Conservation (phyloP, 2,888 invertebrate genomes). For the Harpalus rubripes region DNA sequence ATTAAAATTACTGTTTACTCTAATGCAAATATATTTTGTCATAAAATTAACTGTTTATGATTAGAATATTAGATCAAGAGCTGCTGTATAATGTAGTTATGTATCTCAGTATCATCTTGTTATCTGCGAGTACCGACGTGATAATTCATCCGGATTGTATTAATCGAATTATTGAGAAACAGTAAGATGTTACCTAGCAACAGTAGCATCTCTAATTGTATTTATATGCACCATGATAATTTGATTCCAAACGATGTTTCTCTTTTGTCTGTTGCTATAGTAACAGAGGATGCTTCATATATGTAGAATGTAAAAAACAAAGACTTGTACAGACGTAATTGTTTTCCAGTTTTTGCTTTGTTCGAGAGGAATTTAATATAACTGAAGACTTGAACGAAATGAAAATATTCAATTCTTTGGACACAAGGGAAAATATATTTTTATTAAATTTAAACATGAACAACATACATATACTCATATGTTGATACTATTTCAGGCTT, state of each 20-base stretch:
- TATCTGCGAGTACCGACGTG: not conserved
- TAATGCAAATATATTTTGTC: too few species aligned
- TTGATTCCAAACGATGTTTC: constrained; percentile 12
- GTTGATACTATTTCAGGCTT: too few species aligned
- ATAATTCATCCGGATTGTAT: constrained; percentile 14
- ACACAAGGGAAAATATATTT: too few species aligned
- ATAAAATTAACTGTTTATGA: too few species aligned
- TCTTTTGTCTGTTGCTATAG: constrained; percentile 5
- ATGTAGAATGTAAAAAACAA: not conserved
- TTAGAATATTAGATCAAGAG: too few species aligned
- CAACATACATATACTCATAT: too few species aligned
- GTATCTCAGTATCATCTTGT: not conserved
- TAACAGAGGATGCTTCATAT: not conserved
- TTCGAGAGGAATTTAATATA: constrained; percentile 19
- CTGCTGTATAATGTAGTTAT: too few species aligned
- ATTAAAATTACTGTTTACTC: too few species aligned
- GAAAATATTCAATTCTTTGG: too few species aligned
- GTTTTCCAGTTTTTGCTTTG: not conserved
- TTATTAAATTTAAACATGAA: too few species aligned
- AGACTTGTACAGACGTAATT: not conserved
- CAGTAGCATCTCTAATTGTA: constrained; percentile 4
- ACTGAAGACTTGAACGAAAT: not conserved
- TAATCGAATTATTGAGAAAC: constrained; percentile 8
- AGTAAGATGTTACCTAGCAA: constrained; percentile 18
- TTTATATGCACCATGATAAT: constrained; percentile 13